phyloP scores from a whole-genome alignment of 2,888 invertebrate species.

The Entomobrya proxima region DNA sequence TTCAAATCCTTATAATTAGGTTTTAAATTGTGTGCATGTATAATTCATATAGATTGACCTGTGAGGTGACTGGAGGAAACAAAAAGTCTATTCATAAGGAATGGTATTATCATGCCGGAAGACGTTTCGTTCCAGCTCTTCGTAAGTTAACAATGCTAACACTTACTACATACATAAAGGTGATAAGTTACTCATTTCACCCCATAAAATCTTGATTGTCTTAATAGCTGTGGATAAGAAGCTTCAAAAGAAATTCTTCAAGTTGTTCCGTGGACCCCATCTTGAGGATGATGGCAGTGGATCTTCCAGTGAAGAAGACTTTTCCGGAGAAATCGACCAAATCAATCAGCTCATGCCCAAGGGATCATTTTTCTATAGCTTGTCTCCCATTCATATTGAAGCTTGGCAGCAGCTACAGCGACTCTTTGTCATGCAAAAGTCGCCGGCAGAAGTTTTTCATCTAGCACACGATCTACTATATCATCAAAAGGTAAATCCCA shows the following conservation, averaged over 20 bases:
- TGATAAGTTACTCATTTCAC: no score
- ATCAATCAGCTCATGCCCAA: conserved; percentile 51
- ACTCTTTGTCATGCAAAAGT: conserved; percentile 50
- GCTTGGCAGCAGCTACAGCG: conserved; percentile 38
- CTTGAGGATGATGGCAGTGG: conserved; percentile 31
- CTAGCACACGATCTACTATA: conserved; percentile 54
- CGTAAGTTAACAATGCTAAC: conserved; percentile 1
- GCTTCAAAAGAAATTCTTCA: conserved; percentile 44
- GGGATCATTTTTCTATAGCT: conserved; percentile 56
- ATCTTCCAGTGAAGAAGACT: conserved; percentile 60
- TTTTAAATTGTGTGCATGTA: background rate
- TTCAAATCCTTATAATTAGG: background rate
- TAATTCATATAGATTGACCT: conserved; percentile 32
- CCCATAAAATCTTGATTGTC: background rate
- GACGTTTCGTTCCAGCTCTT: conserved; percentile 53
- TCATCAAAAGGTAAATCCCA: conserved; percentile 58
- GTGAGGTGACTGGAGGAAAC: conserved; percentile 55
- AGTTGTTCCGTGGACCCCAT: conserved; percentile 52
- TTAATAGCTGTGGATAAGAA: conserved; percentile 45
- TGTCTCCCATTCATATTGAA: conserved; percentile 52
- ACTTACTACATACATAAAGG: background rate
- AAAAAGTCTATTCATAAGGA: conserved; percentile 19
- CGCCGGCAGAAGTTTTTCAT: conserved; percentile 22
- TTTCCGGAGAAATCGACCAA: conserved; percentile 41
- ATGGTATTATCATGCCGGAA: conserved; percentile 51